Percentiles rank a stretch among this genome's conserved stretches.
Conservation (phyloP, 2,113 vertebrate genomes). For the Ovibos moschatus region DNA sequence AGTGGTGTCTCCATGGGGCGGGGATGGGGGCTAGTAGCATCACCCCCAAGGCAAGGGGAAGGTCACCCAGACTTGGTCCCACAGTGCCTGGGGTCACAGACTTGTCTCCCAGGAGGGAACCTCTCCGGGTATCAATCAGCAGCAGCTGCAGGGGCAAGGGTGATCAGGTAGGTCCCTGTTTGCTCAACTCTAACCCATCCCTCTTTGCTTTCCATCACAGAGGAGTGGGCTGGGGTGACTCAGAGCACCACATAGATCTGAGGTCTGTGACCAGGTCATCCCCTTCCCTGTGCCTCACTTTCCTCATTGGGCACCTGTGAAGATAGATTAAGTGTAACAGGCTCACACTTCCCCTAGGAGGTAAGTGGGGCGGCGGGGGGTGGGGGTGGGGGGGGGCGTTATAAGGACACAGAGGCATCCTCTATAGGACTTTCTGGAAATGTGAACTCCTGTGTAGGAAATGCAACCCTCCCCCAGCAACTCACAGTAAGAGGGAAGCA, state of each 20-base stretch:
- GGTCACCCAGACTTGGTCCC: not conserved
- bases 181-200: accelerated
- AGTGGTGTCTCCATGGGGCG: not conserved
- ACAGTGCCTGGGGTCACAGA: not conserved
- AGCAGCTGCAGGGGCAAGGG: accelerated
- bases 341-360: not conserved
- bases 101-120: not conserved
- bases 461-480: not conserved
- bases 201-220: not conserved
- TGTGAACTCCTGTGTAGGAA: constrained; percentile 85
- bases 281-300: not conserved
- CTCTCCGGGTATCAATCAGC: too few relatives aligned
- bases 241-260: not conserved
- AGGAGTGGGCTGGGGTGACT: not conserved
- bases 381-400: not conserved
- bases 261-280: not conserved
- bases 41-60: not conserved
- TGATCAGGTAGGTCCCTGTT: not conserved
- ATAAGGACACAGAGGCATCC: constrained; percentile 80
- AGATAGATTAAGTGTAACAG: not conserved
- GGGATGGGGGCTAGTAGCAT: not conserved
- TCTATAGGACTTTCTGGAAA: constrained; percentile 86
- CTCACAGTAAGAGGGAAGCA: constrained; percentile 80
- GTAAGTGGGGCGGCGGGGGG: too few relatives aligned
- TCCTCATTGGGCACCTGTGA: not conserved